Conservation (phyloP, 2,888 invertebrate genomes). For the Hydropsyche betteni region DNA sequence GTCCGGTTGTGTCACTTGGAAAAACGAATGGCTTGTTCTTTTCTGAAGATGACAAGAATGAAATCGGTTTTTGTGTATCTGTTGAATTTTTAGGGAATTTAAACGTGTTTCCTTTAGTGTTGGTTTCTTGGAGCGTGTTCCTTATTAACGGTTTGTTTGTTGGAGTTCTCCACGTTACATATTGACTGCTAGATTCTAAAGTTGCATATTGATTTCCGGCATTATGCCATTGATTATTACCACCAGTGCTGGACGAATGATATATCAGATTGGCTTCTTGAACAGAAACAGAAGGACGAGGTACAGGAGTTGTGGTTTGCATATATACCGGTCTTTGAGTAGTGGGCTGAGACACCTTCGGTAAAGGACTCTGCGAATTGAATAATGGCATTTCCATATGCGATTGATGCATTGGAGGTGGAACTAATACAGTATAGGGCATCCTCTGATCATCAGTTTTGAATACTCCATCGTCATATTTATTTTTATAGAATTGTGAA, state of each 20-base stretch:
- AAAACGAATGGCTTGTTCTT: constrained; percentile 46
- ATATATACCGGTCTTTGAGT: constrained; percentile 53
- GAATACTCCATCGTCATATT: constrained; percentile 66
- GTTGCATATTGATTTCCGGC: constrained; percentile 53
- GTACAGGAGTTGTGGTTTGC: constrained; percentile 44
- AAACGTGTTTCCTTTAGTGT: constrained; percentile 42
- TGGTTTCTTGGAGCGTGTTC: constrained; percentile 51
- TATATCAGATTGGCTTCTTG: constrained; percentile 73
- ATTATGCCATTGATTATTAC: constrained; percentile 61
- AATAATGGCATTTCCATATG: constrained; percentile 54
- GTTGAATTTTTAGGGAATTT: constrained; percentile 47
- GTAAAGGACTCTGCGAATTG: constrained; percentile 56
- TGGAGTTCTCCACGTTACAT: constrained; percentile 57
- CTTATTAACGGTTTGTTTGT: constrained; percentile 49
- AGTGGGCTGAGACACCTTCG: constrained; percentile 49
- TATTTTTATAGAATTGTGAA: constrained; percentile 53
- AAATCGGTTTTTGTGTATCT: constrained; percentile 16
- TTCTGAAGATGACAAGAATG: constrained; percentile 23
- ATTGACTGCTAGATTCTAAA: constrained; percentile 55
- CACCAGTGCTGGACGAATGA: constrained; percentile 67
- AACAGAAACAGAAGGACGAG: constrained; percentile 62
- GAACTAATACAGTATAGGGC: constrained; percentile 75
- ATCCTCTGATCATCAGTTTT: constrained; percentile 65
- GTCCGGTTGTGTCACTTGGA: constrained; percentile 48
- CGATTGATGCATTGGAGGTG: constrained; percentile 70